Conservation (phyloP, 2,888 invertebrate species). For the Netelia melanura region DNA sequence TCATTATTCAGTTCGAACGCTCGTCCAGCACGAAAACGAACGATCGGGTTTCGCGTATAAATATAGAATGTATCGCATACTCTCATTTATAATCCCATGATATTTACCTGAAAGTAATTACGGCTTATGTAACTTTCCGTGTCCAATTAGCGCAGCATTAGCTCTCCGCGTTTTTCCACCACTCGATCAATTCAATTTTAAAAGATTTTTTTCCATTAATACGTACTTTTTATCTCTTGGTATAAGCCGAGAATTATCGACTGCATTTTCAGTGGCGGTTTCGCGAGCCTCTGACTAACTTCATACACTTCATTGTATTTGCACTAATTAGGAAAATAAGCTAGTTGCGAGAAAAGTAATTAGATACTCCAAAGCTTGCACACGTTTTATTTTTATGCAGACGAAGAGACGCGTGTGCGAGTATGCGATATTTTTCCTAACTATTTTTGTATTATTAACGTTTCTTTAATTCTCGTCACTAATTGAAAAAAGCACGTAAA, state of each 20-base stretch:
- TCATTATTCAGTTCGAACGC: no score
- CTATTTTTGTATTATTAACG: no score
- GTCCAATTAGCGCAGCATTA: slow-evolving; percentile 10
- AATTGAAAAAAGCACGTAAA: no score
- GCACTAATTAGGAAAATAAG: background rate
- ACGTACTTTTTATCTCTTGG: background rate
- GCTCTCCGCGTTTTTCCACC: background rate
- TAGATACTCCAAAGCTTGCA: no score
- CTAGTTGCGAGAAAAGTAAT: background rate
- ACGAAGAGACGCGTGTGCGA: no score
- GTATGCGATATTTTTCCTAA: no score
- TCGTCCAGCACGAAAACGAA: no score
- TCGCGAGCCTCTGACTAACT: background rate
- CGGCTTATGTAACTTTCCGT: background rate
- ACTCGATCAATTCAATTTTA: background rate
- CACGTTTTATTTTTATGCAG: no score
- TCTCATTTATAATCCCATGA: background rate
- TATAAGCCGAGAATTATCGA: background rate
- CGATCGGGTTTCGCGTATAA: background rate
- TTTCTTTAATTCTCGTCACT: no score
- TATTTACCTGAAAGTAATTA: background rate
- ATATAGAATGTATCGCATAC: background rate
- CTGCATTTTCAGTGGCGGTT: background rate
- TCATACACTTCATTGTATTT: background rate
- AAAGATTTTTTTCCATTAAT: background rate